phyloP scores from a whole-genome alignment of 2,888 invertebrate genomes.

The Azorinus chamasolen region DNA sequence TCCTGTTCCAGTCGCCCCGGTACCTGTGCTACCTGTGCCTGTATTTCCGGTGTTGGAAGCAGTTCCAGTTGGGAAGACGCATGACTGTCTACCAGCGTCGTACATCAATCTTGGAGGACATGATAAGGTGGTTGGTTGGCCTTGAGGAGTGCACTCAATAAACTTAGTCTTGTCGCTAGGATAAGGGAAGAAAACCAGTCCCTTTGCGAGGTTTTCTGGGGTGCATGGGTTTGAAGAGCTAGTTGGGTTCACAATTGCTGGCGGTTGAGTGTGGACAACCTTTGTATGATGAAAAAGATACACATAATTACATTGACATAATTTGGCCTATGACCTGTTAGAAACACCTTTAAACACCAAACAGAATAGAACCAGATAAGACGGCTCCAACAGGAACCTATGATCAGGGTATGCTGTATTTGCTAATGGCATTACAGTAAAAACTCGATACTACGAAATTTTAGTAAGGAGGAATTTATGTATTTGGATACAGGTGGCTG shows the following conservation, averaged over 20 bases:
- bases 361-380: no score
- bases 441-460: no score
- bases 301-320: no score
- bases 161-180: slow-evolving; percentile 65
- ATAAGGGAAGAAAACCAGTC: slow-evolving; percentile 58
- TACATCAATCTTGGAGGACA: slow-evolving; percentile 67
- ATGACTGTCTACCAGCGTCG: slow-evolving; percentile 55
- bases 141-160: slow-evolving; percentile 64
- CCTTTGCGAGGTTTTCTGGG: slow-evolving; percentile 49
- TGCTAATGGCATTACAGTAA: no score
- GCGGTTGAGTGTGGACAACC: not conserved
- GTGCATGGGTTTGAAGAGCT: slow-evolving; percentile 57
- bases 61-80: slow-evolving; percentile 52
- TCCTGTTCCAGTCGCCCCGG: slow-evolving; percentile 8
- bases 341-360: no score
- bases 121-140: slow-evolving; percentile 55
- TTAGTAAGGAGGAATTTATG: no score
- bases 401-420: no score
- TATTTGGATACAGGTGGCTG: no score
- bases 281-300: no score
- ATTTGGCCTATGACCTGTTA: no score
- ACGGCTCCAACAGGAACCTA: no score
- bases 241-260: not conserved
- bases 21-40: slow-evolving; percentile 6
- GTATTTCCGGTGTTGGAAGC: slow-evolving; percentile 12